A percentile compares a stretch with the other conserved stretches of the same genome.
phyloP scores from a whole-genome alignment of 2,797 vertebrate species.

The Benthosema pterotum region DNA sequence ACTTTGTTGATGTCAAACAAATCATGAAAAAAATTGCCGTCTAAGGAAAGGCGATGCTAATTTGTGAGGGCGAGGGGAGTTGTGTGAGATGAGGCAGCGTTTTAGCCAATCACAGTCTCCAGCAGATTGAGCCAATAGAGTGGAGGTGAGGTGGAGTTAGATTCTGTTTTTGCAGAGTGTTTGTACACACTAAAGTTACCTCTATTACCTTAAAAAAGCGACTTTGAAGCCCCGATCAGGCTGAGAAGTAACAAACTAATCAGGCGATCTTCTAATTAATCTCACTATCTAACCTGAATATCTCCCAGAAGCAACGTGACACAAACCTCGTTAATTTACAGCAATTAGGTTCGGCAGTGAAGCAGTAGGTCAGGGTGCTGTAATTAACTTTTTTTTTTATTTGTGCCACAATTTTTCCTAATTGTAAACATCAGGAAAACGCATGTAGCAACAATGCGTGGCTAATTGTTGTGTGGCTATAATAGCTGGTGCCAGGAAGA shows the following conservation, averaged over 20 bases:
- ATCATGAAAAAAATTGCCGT: too few species aligned
- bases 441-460: slow-evolving; percentile 62
- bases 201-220: too few species aligned
- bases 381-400: slow-evolving; percentile 68
- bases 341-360: slow-evolving; percentile 59
- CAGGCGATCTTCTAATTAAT: slow-evolving; percentile 65
- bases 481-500: slow-evolving; percentile 53
- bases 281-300: slow-evolving; percentile 57
- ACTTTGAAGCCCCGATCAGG: too few species aligned
- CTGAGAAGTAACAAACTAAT: slow-evolving; percentile 27
- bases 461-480: slow-evolving; percentile 62
- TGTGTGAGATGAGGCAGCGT: too few species aligned
- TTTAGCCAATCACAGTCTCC: too few species aligned
- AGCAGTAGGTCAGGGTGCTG: slow-evolving; percentile 45
- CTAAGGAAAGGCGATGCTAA: too few species aligned
- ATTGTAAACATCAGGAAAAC: slow-evolving; percentile 73
- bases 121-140: too few species aligned
- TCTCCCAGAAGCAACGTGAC: slow-evolving; percentile 45
- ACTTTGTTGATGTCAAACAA: too few species aligned
- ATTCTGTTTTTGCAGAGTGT: too few species aligned
- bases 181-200: too few species aligned
- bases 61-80: too few species aligned
- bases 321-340: slow-evolving; percentile 68
- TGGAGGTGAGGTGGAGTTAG: too few species aligned
- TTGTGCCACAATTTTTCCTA: slow-evolving; percentile 67